Conservation (phyloP, 2,797 vertebrate species). For the Danio aesculapii region DNA sequence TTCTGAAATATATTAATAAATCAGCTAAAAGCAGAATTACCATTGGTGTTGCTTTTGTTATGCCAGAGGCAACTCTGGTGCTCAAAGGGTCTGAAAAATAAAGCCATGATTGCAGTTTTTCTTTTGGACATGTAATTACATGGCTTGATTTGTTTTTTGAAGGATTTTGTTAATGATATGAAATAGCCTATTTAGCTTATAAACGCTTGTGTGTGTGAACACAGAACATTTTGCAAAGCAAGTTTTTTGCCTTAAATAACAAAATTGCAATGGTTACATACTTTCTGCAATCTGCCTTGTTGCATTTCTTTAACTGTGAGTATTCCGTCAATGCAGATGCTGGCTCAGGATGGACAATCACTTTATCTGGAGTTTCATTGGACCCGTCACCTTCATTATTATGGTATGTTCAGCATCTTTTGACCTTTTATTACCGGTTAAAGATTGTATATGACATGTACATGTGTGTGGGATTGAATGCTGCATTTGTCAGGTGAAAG, state of each 20-base stretch:
- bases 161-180: background rate
- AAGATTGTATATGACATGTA: slow-evolving; percentile 2
- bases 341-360: slow-evolving; percentile 99
- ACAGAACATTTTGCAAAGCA: background rate
- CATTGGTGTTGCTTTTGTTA: background rate
- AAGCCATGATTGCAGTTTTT: background rate
- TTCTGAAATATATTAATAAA: too few relatives aligned
- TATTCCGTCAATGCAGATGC: slow-evolving; percentile 81
- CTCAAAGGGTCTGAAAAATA: too few relatives aligned
- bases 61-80: too few relatives aligned
- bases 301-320: background rate
- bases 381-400: slow-evolving; percentile 98
- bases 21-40: background rate
- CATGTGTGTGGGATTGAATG: background rate
- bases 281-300: background rate
- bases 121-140: background rate
- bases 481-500: slow-evolving; percentile 57
- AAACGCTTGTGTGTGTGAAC: background rate
- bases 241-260: background rate
- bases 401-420: slow-evolving; percentile 85
- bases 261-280: background rate
- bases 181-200: background rate
- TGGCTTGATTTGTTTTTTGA: background rate
- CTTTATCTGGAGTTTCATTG: slow-evolving; percentile 99
- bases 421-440: background rate